phyloP scores from a whole-genome alignment of 2,888 invertebrate genomes.

The Agonum fuliginosum region DNA sequence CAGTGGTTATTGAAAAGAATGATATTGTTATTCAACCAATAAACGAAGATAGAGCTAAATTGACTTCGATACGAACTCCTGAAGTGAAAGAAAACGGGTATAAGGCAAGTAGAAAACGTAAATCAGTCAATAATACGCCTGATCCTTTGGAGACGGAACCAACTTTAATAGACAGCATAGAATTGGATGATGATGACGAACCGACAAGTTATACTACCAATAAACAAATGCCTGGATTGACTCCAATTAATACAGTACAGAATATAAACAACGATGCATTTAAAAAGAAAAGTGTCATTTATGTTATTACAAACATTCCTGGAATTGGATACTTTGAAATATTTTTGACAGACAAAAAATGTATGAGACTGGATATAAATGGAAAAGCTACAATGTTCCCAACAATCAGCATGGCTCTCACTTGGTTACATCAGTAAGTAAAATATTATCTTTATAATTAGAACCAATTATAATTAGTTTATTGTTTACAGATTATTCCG shows the following conservation, averaged over 20 bases:
- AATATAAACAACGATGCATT: slow-evolving; percentile 38
- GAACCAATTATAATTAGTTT: slow-evolving; percentile 15
- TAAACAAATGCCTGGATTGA: slow-evolving; percentile 52
- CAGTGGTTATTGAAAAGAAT: background rate
- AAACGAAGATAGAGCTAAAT: slow-evolving; percentile 4
- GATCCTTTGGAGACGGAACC: slow-evolving; percentile 63
- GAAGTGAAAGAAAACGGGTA: slow-evolving; percentile 1
- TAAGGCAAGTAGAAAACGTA: slow-evolving; percentile 28
- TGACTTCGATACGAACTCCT: background rate
- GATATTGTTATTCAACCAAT: slow-evolving; percentile 38
- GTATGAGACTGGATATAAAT: slow-evolving; percentile 18
- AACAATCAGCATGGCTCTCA: slow-evolving; percentile 35
- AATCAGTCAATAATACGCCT: background rate
- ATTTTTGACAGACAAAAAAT: slow-evolving; percentile 15
- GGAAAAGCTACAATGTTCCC: slow-evolving; percentile 46
- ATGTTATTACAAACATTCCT: slow-evolving; percentile 60
- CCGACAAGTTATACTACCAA: too few species aligned
- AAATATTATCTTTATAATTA: background rate
- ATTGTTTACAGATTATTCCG: slow-evolving; percentile 64
- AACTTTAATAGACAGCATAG: slow-evolving; percentile 71
- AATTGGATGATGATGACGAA: slow-evolving; percentile 65
- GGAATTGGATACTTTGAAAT: slow-evolving; percentile 60
- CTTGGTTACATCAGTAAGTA: slow-evolving; percentile 59
- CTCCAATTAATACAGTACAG: slow-evolving; percentile 28
- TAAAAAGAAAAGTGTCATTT: slow-evolving; percentile 14